Percentiles rank a stretch among this genome's conserved stretches.
These are phyloP conservation scores for Chiridota heheva DNA, from an alignment of 35 echinoderm and acorn worm species.

Conservation along the genomic window DNA sequence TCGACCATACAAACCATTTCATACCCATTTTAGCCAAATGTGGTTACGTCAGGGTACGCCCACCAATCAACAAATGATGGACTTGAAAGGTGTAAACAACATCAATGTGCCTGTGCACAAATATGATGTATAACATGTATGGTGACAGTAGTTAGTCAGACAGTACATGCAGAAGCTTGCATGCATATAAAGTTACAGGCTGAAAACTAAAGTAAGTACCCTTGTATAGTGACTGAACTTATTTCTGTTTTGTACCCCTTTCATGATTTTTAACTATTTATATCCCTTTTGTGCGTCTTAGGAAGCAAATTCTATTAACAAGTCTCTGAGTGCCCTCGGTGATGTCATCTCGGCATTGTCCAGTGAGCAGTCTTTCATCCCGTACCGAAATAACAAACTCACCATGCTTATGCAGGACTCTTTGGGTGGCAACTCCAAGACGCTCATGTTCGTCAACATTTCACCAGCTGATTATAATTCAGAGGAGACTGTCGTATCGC, in stretches of 20 bases:
- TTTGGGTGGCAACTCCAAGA: slow-evolving; percentile 90
- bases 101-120: too few relatives aligned
- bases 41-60: too few relatives aligned
- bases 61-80: too few relatives aligned
- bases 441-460: slow-evolving; percentile 98
- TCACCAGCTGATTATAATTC: slow-evolving; percentile 98
- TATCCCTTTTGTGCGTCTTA: slow-evolving; percentile 23
- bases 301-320: slow-evolving; percentile 99
- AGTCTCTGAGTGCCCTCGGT: slow-evolving; percentile 89
- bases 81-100: too few relatives aligned
- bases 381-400: slow-evolving; percentile 95
- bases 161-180: too few relatives aligned
- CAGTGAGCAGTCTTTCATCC: slow-evolving; percentile 94
- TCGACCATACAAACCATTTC: background rate
- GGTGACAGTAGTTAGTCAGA: too few relatives aligned
- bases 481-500: slow-evolving; percentile 92
- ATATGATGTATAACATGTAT: too few relatives aligned
- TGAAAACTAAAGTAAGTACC: too few relatives aligned
- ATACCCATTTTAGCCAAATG: background rate
- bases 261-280: too few relatives aligned
- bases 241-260: too few relatives aligned
- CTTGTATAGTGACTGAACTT: too few relatives aligned
- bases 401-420: slow-evolving; percentile 98
- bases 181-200: too few relatives aligned
- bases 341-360: slow-evolving; percentile 93